Evolutionary conservation across 2,797 vertebrate genomes (phyloP).

Genomic region (Manis crassicaudata): DNA sequence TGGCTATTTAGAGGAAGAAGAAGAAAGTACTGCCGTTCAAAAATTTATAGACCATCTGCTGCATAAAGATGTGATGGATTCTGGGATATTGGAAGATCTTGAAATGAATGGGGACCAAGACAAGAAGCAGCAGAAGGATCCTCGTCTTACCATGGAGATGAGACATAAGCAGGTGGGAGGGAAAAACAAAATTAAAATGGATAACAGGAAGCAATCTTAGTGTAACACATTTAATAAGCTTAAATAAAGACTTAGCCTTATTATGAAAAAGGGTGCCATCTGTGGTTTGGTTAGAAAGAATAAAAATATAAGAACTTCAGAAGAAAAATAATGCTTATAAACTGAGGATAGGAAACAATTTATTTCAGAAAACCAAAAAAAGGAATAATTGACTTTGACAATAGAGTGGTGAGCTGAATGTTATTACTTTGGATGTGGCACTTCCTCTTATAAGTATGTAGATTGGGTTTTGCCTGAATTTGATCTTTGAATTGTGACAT

Average conservation of each 20-base stretch:
- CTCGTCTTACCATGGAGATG: conserved; percentile 92
- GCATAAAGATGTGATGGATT: conserved; percentile 89
- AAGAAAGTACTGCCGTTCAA: conserved; percentile 88
- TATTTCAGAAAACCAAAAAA: conserved; percentile 68
- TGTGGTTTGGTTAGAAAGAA: conserved; percentile 80
- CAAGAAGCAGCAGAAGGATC: conserved; percentile 85
- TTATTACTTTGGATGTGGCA: conserved; percentile 60
- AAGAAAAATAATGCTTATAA: conserved; percentile 77
- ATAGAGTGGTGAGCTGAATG: conserved; percentile 45
- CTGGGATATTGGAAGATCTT: conserved; percentile 86
- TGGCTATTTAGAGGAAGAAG: conserved; percentile 89
- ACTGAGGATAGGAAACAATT: conserved; percentile 66
- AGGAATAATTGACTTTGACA: conserved; percentile 64
- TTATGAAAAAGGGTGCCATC: conserved; percentile 81
- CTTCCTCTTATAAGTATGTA: conserved; percentile 69
- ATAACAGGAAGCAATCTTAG: conserved; percentile 74
- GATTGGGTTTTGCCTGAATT: conserved; percentile 61
- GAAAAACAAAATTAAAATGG: conserved; percentile 80
- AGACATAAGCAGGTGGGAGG: conserved; percentile 92
- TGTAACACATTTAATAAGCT: conserved; percentile 82
- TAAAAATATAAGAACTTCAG: conserved; percentile 79
- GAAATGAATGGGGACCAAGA: conserved; percentile 85
- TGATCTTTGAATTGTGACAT: conserved; percentile 69
- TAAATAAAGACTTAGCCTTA: conserved; percentile 81
- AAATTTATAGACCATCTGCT: conserved; percentile 92